phyloP scores from a whole-genome alignment of 1,140 invertebrate genomes.

The Diuraphis noxia region DNA sequence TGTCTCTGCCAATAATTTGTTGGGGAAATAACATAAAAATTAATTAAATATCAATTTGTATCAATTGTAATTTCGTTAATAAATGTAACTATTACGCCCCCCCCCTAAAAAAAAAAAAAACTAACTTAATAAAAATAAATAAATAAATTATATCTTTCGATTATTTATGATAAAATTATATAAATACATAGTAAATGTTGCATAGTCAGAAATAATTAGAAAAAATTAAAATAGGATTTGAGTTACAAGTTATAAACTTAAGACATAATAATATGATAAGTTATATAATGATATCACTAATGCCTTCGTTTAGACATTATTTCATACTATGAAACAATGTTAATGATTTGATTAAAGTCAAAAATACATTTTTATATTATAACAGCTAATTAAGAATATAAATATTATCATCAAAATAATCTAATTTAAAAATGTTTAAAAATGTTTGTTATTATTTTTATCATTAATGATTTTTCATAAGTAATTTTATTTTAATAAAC shows the following conservation, averaged over 20 bases:
- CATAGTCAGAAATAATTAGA: neutral
- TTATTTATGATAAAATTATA: neutral
- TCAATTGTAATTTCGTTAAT: neutral
- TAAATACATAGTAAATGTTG: neutral
- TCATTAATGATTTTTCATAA: neutral
- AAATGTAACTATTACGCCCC: neutral
- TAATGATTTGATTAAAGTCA: neutral
- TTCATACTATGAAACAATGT: neutral
- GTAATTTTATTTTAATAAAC: neutral
- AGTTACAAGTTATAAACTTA: neutral
- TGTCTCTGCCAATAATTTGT: slow-evolving; percentile 18
- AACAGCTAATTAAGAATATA: neutral
- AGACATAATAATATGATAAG: too few relatives aligned
- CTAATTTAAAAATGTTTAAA: neutral
- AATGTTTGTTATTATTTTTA: neutral
- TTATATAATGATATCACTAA: too few relatives aligned
- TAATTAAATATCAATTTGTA: slow-evolving; percentile 16
- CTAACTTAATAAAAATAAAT: neutral
- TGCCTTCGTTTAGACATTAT: too few relatives aligned
- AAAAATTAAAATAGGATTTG: neutral
- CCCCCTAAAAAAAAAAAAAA: neutral
- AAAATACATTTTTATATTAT: neutral
- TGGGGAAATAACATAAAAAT: neutral
- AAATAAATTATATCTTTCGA: neutral
- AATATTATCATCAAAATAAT: neutral